Base-by-base conservation (phyloP, 2,113 vertebrate species). In the Pterocles burchelli region DNA sequence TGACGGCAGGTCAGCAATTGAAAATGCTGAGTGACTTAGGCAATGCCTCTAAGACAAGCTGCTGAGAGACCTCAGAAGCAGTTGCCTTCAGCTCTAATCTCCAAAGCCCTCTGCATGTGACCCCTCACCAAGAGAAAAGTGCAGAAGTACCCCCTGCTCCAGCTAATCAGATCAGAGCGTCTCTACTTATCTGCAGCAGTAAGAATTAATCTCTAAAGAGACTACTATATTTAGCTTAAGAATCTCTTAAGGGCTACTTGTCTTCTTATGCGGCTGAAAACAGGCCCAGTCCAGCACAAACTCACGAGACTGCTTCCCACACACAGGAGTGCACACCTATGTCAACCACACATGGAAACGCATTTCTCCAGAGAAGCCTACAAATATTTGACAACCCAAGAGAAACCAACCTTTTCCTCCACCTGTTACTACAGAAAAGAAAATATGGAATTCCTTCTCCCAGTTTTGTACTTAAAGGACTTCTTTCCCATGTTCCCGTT, bases 1-100 rank as follows among this genome's bases (percentile, higher is more conserved):
- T 0, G 2, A 24, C 41, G 59, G 45, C 14, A 0, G 5, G 16
- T 15, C 17, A 54, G 31, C 0, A 0, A 33, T 0, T 24, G 43
- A 33, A 54, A 88, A 77, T 2, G 17, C 48, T 0, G 0, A 66
- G 48, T n/a, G 85, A 17, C 74, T 87, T 14, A 54, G 46, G 43
- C 43, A 70, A 31, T 61, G 7, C 2, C 2, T 18, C 52, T 18
- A 17, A 49, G n/a, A 26, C 45, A 59, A 88, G 63, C 85, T 80
- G 75, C 8, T n/a, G 75, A 83, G 71, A 38, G 41, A 18, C 17
- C 62, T 76, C 36, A 3, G 63, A 5, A 84, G n/a, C 59, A 57
- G 57, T 5, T 52, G 34, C n/a, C 51, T 48, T 67, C 63, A n/a
- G 55, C 51, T 34, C 59, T 55, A n/a, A 85, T 90, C 88, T 52